Evolutionary conservation across 2,113 vertebrate genomes (phyloP), one percentile per base, ranked within the genome.

Genomic region (Gadus macrocephalus): DNA sequence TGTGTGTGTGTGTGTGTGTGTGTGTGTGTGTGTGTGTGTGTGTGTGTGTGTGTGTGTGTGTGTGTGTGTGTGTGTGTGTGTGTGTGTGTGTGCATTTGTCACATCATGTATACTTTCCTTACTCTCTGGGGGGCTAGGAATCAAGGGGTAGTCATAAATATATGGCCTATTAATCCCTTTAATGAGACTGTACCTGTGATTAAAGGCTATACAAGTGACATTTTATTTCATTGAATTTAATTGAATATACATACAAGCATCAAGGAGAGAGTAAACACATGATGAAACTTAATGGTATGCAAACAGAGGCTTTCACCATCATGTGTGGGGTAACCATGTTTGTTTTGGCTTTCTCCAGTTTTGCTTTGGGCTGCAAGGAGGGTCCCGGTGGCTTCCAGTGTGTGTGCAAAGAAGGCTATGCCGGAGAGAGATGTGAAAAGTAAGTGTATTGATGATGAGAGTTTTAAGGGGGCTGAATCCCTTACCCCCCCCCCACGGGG

Each of bases 381-480:
- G 86, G 86, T 3, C 83, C 83, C 3, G 92, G 87, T 27, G 80
- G 85, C 17, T 70, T 97, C 59, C 85, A 88, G 76, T 99, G 97
- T 69, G 70, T 90, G 17, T 99, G 97, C 86, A 96, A 86, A 86
- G 81, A 89, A 3, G 96, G 96, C 25, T 97, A 98, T 81, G 72
- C 88, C 0, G 96, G 97, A 61, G 17, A 87, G 3, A 91, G 75
- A 7, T 99, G 97, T 75, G 93, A 96, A 82, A 94, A 87, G 96
- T 98, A 67, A 79, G 93, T 77, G 22, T 67, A 35, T 31, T 11
- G 38, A 66, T 9, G 16, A 17, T 5, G 16, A 20, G 31, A 3
- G 1, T 31, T 31, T 31, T 31, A 31, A n/a, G n/a, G 28, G 28
- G 28, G 2, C 5, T 31, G 3, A 31, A 7, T 35, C 4, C 6